phyloP scores from a whole-genome alignment of 2,888 invertebrate species.

The Tolmerus cingulatus region DNA sequence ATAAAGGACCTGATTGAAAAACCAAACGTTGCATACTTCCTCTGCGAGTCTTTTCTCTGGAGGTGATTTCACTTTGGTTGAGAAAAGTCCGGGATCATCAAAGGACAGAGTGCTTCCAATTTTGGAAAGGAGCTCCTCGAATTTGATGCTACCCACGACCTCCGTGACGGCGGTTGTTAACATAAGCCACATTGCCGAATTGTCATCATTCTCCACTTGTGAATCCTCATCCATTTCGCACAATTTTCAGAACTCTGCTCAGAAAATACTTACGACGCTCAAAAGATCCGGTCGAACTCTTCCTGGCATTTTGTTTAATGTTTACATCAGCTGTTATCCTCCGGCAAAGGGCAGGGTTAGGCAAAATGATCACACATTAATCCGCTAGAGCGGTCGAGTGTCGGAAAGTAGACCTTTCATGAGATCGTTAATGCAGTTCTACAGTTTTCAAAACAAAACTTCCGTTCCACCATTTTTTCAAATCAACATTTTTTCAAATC shows the following conservation, averaged over 20 bases:
- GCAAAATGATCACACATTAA: background rate
- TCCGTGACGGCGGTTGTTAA: constrained; percentile 40
- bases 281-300: background rate
- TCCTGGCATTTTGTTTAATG: constrained; percentile 4
- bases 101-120: constrained; percentile 48
- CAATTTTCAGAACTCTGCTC: background rate
- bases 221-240: constrained; percentile 9
- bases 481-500: too few species aligned
- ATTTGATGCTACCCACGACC: constrained; percentile 37
- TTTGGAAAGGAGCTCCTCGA: constrained; percentile 45
- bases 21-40: constrained; percentile 45
- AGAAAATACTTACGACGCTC: background rate
- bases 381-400: background rate
- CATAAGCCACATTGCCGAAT: constrained; percentile 45
- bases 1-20: constrained; percentile 47
- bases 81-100: constrained; percentile 50
- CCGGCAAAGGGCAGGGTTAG: background rate
- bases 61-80: constrained; percentile 22
- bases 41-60: constrained; percentile 35
- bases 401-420: background rate
- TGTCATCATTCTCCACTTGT: background rate
- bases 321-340: background rate
- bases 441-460: too few species aligned
- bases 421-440: background rate
- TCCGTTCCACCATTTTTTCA: too few species aligned